Evolutionary conservation across 2,113 vertebrate genomes (phyloP), one percentile per base, ranked within the genome.

Genomic region (Aldabrachelys gigantea): DNA sequence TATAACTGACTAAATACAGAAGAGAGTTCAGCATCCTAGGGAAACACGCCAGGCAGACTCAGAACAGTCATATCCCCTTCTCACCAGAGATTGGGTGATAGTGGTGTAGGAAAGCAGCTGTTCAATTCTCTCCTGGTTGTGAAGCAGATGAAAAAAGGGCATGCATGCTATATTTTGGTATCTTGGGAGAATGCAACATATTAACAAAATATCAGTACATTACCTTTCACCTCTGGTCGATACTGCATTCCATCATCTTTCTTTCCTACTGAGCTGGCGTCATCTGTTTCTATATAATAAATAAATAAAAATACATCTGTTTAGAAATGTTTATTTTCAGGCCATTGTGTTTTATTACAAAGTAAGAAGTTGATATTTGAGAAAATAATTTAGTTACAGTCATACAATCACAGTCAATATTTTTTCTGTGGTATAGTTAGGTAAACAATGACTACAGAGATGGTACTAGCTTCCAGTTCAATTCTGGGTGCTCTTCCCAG

Each of bases 211-310:
- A 56, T 52, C 75, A 85, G 84, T 69, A 96, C 84, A 2, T 3
- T 98, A 98, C 98, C 98, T 99, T 99, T 99, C 94, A 98, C 98
- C 88, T 99, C 98, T 90, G 98, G 98, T 86, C 98, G 98, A 89
- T 98, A 98, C 22, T 98, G 98, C 95, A 98, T 96, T 93, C 98
- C 98, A 87, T 99, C 98, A 31, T 99, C 98, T 95, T 99, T 99
- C 97, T 98, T 99, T 84, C 98, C 98, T 91, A 97, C 94, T 84
- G 98, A 93, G 24, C 94, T 98, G 29, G 94, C 93, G 41, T 98
- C 98, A 82, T 98, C 98, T 95, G 98, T 97, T 83, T 98, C 98
- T 98, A 69, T 81, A 93, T 92, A 24, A 95, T 83, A 98, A 98
- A 97, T 5, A 95, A 10, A 95, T 29, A 80, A 75, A 93, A 25